phyloP scores from a whole-genome alignment of 2,888 invertebrate species.

The Epinotia nisella region DNA sequence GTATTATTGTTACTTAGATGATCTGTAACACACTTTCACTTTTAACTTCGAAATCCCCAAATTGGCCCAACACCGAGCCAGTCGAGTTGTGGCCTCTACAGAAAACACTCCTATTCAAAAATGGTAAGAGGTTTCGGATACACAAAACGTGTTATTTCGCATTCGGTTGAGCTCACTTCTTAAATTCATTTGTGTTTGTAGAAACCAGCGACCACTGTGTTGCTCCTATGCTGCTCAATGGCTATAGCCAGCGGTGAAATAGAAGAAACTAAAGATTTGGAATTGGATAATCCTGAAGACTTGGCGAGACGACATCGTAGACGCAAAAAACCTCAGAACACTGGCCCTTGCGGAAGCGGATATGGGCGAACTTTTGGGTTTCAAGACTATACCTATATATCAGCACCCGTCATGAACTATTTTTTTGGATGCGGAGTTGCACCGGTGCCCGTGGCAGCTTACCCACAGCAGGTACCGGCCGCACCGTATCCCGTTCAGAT shows the following conservation, averaged over 20 bases:
- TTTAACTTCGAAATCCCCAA: slow-evolving; percentile 63
- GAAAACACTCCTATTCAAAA: slow-evolving; percentile 48
- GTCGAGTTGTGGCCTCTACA: slow-evolving; percentile 51
- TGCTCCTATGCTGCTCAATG: slow-evolving; percentile 26
- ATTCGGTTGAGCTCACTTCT: neutral
- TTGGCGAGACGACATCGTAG: slow-evolving; percentile 47
- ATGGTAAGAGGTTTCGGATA: slow-evolving; percentile 31
- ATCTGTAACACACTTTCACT: slow-evolving; percentile 71
- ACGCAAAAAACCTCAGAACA: slow-evolving; percentile 53
- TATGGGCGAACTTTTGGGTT: slow-evolving; percentile 65
- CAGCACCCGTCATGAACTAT: slow-evolving; percentile 76
- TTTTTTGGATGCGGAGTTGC: slow-evolving; percentile 70
- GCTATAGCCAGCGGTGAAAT: slow-evolving; percentile 41
- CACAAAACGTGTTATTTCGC: neutral
- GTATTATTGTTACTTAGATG: slow-evolving; percentile 58
- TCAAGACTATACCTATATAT: slow-evolving; percentile 70
- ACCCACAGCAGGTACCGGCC: slow-evolving; percentile 50
- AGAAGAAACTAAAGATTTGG: slow-evolving; percentile 47
- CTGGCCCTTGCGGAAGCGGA: slow-evolving; percentile 52
- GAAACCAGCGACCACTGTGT: slow-evolving; percentile 12
- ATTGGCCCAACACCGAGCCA: slow-evolving; percentile 49
- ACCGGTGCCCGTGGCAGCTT: slow-evolving; percentile 48
- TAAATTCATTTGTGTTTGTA: slow-evolving; percentile 12
- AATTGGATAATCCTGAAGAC: slow-evolving; percentile 44
- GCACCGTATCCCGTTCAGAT: slow-evolving; percentile 50